Evolutionary conservation across 2,888 invertebrate genomes (phyloP).

Genomic region (Blastobasis adustella): DNA sequence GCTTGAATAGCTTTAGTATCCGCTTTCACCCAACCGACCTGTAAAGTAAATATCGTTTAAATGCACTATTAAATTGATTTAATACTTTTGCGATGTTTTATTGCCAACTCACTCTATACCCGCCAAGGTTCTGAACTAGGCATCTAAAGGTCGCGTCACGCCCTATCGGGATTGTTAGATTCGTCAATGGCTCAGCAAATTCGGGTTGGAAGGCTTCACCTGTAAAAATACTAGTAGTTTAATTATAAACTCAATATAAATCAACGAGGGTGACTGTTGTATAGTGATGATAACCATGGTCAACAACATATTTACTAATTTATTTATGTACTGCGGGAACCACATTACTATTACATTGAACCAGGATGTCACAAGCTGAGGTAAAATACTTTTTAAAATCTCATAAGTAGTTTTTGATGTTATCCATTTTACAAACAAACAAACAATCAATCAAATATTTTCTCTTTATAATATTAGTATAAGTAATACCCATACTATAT

Average conservation of each 20-base stretch:
- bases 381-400: too few species aligned
- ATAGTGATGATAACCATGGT: neutral
- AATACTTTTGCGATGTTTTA: too few species aligned
- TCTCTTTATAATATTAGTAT: too few species aligned
- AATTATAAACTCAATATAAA: too few species aligned
- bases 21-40: constrained; percentile 96
- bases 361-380: neutral
- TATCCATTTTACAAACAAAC: too few species aligned
- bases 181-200: constrained; percentile 87
- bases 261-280: neutral
- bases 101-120: constrained; percentile 85
- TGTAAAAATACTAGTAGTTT: constrained; percentile 38
- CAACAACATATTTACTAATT: neutral
- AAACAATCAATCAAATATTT: too few species aligned
- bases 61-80: too few species aligned
- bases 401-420: too few species aligned
- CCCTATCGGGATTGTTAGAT: constrained; percentile 88
- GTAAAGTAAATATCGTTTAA: too few species aligned
- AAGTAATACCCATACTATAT: too few species aligned
- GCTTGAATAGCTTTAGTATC: constrained; percentile 95
- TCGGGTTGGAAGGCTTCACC: constrained; percentile 87
- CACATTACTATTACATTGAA: neutral
- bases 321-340: neutral
- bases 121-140: constrained; percentile 89
- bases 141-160: constrained; percentile 92